phyloP scores from a whole-genome alignment of 2,888 invertebrate genomes.

The Drosophila prostipennis region DNA sequence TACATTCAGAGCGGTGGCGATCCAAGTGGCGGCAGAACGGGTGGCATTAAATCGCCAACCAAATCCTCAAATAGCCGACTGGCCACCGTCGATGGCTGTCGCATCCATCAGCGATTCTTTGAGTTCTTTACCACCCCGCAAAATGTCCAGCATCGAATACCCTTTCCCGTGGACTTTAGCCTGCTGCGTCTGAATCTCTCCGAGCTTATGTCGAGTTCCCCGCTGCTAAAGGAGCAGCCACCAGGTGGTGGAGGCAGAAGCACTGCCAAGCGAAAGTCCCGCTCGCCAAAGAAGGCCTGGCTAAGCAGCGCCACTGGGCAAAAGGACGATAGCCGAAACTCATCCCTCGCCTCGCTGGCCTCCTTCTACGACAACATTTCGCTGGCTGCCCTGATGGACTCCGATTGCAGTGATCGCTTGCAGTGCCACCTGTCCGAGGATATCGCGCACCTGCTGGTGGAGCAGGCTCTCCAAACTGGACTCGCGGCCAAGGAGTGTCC shows the following conservation, averaged over 20 bases:
- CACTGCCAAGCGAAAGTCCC: slow-evolving; percentile 71
- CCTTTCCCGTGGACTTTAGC: slow-evolving; percentile 81
- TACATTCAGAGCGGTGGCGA: slow-evolving; percentile 86
- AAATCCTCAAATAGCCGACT: slow-evolving; percentile 38
- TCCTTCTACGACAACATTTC: slow-evolving; percentile 83
- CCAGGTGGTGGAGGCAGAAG: not conserved
- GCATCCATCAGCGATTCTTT: slow-evolving; percentile 79
- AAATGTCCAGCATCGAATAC: slow-evolving; percentile 77
- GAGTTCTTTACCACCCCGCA: slow-evolving; percentile 81
- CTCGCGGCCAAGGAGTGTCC: slow-evolving; percentile 75
- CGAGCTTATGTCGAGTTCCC: slow-evolving; percentile 65
- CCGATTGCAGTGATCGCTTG: slow-evolving; percentile 71
- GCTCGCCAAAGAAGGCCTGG: slow-evolving; percentile 81
- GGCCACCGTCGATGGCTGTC: slow-evolving; percentile 45
- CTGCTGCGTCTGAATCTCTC: slow-evolving; percentile 78
- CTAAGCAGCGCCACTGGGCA: slow-evolving; percentile 64
- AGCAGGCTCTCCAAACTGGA: slow-evolving; percentile 75
- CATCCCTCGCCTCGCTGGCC: slow-evolving; percentile 84
- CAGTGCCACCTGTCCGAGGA: slow-evolving; percentile 74
- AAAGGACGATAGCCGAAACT: slow-evolving; percentile 44
- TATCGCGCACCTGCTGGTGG: slow-evolving; percentile 80
- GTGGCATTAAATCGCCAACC: slow-evolving; percentile 8
- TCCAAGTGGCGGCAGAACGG: slow-evolving; percentile 21
- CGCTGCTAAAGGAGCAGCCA: slow-evolving; percentile 44
- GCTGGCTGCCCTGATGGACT: slow-evolving; percentile 80